Evolutionary conservation across 2,797 vertebrate genomes (phyloP).

Genomic region (Clamator glandarius): DNA sequence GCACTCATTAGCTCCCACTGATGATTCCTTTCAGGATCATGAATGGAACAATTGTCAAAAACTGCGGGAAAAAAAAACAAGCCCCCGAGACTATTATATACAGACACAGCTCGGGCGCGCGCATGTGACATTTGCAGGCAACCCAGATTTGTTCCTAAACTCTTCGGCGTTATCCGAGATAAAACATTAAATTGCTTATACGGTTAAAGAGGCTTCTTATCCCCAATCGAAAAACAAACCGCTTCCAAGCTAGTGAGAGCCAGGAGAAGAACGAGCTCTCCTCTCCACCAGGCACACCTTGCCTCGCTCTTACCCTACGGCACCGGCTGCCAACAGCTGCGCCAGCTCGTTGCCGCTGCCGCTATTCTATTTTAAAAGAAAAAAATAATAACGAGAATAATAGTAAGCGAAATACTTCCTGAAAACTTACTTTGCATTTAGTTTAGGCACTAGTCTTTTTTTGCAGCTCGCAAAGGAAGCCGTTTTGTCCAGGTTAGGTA

Average conservation of each 20-base stretch:
- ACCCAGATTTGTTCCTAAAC: conserved; percentile 59
- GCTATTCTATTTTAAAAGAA: conserved; percentile 56
- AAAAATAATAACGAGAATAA: conserved; percentile 7
- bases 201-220: conserved; percentile 33
- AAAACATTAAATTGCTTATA: conserved; percentile 48
- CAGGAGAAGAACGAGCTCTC: conserved; percentile 22
- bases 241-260: conserved; percentile 22
- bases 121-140: conserved; percentile 50
- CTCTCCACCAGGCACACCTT: conserved; percentile 55
- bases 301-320: conserved; percentile 21
- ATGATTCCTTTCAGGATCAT: conserved; percentile 60
- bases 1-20: conserved; percentile 51
- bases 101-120: conserved; percentile 50
- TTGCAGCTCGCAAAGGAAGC: conserved; percentile 83
- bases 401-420: conserved; percentile 73
- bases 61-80: conserved; percentile 50
- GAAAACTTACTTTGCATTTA: conserved; percentile 83
- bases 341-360: conserved; percentile 25
- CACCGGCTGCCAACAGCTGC: conserved; percentile 40
- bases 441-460: conserved; percentile 73
- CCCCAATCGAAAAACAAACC: not conserved
- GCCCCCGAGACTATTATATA: conserved; percentile 25
- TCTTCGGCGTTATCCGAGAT: conserved; percentile 39
- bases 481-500: conserved; percentile 87
- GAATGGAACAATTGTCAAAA: conserved; percentile 70